phyloP scores from a whole-genome alignment of 1,140 invertebrate species.

The Drosophila orosa region DNA sequence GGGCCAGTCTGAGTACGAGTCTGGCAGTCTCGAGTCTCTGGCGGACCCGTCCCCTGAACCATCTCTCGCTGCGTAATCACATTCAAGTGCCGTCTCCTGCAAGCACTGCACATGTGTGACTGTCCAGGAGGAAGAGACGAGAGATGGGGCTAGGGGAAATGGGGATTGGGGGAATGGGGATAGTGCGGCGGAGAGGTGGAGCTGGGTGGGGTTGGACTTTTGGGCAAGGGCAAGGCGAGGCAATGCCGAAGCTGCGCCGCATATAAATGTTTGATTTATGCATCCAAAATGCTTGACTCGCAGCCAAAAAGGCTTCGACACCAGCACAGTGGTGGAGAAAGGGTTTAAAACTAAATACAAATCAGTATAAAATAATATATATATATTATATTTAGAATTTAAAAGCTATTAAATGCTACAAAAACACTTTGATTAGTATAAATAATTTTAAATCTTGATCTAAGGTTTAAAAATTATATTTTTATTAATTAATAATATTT shows the following conservation, averaged over 20 bases:
- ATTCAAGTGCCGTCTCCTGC: constrained; percentile 70
- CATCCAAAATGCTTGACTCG: constrained; percentile 80
- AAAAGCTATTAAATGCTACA: too few relatives aligned
- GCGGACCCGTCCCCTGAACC: constrained; percentile 36
- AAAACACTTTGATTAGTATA: too few relatives aligned
- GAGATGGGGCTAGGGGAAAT: background rate
- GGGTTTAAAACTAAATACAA: background rate
- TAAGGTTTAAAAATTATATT: too few relatives aligned
- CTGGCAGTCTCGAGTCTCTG: constrained; percentile 52
- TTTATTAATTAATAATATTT: too few relatives aligned
- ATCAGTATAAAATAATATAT: too few relatives aligned
- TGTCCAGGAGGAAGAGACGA: background rate
- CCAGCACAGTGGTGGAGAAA: constrained; percentile 37
- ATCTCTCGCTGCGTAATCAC: constrained; percentile 81
- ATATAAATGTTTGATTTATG: constrained; percentile 83
- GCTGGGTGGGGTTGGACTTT: constrained; percentile 26
- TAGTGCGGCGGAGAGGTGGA: constrained; percentile 7
- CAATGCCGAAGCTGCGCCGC: constrained; percentile 76
- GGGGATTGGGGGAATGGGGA: background rate
- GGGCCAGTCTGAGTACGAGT: constrained; percentile 50
- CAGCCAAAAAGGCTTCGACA: constrained; percentile 78
- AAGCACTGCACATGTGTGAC: constrained; percentile 65
- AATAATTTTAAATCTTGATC: too few relatives aligned
- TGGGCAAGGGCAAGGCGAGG: constrained; percentile 60
- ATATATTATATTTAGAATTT: too few relatives aligned